phyloP scores from a whole-genome alignment of 2,797 vertebrate genomes.

The Mormyrops boulengeri region DNA sequence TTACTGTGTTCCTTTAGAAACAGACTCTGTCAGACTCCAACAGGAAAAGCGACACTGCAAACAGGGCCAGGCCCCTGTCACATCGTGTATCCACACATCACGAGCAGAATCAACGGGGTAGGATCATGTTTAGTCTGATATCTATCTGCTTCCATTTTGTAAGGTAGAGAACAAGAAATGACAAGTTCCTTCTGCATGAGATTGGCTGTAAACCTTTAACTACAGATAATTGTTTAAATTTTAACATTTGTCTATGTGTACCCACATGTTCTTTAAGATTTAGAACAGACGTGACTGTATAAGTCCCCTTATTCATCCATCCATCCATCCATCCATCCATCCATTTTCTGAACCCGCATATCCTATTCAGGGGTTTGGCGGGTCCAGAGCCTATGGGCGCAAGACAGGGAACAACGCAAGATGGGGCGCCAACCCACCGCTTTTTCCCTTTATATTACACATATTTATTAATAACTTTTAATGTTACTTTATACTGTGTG shows the following conservation, averaged over 20 bases:
- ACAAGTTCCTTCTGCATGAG: background rate
- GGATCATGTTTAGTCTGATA: background rate
- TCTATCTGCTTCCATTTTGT: background rate
- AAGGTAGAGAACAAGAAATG: background rate
- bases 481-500: background rate
- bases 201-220: background rate
- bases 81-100: background rate
- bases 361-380: background rate
- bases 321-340: background rate
- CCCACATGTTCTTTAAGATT: background rate
- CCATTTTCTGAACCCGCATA: background rate
- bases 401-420: background rate
- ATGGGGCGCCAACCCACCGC: background rate
- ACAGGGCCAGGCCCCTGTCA: background rate
- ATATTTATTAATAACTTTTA: background rate
- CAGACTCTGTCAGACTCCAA: background rate
- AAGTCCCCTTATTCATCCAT: background rate
- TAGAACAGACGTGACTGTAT: background rate
- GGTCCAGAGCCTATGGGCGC: background rate
- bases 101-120: background rate
- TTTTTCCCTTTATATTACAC: background rate
- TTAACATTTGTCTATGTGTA: background rate
- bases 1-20: background rate
- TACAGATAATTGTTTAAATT: background rate
- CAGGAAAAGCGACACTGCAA: background rate